A percentile compares a stretch with the other conserved stretches of the same genome.
phyloP scores from a whole-genome alignment of 2,113 vertebrate genomes.

The Tachuris rubrigastra region DNA sequence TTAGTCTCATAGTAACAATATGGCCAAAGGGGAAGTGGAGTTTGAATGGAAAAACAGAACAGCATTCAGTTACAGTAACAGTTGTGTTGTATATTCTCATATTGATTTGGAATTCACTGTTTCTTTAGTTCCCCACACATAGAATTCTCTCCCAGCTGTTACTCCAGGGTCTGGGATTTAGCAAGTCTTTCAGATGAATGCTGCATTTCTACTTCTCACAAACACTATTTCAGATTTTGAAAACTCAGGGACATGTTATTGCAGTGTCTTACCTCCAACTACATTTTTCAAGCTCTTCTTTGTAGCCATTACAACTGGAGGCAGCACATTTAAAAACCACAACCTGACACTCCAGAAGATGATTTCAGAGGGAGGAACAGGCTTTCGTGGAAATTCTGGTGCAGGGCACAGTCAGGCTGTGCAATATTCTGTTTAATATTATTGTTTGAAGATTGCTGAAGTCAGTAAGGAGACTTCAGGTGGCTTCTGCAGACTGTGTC shows the following conservation, averaged over 20 bases:
- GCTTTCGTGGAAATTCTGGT: background rate
- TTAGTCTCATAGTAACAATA: background rate
- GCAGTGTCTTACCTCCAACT: background rate
- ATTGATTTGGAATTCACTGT: constrained; percentile 14
- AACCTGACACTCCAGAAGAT: background rate
- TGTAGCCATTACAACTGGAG: background rate
- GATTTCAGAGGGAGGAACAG: background rate
- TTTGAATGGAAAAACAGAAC: background rate
- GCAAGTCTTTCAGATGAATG: background rate
- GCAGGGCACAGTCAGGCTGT: background rate
- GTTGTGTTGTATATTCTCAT: constrained; percentile 17
- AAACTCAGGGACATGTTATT: background rate
- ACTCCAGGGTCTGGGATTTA: background rate
- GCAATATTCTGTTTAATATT: background rate
- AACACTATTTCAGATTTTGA: background rate
- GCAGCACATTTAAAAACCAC: background rate
- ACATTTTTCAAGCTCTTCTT: background rate
- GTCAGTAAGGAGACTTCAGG: background rate
- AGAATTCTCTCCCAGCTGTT: background rate
- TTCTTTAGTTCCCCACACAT: background rate
- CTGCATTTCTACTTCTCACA: background rate
- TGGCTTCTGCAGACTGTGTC: background rate
- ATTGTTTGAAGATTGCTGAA: background rate
- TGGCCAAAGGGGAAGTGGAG: background rate
- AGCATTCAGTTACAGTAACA: background rate